Evolutionary conservation across 2,113 vertebrate species (phyloP), one percentile per base, ranked within the genome.

Genomic region (Desmodus rotundus): DNA sequence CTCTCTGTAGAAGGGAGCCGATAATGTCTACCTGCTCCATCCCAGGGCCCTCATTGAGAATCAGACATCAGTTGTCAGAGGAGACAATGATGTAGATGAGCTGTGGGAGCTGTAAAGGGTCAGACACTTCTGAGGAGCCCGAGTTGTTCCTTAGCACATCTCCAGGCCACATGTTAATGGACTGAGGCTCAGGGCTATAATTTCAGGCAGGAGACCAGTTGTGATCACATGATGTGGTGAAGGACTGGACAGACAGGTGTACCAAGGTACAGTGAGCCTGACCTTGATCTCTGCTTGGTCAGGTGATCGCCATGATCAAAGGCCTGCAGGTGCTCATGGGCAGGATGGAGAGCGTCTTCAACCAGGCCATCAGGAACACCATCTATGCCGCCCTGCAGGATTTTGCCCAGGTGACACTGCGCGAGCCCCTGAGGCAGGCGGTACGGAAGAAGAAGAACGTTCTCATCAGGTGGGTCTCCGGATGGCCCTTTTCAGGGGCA

Each of bases 361-460:
- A 99, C 98, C 99, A 99, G 97, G 99, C 99, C 97, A 99, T 99
- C 97, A 99, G 99, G 93, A 99, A 99, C 96, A 99, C 99, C n/a
- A 99, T 99, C 98, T 99, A 99, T 0, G 99, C 99, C 0, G 99
- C 99, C 7, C 98, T 99, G 98, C 99, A 99, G 98, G 99, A 99
- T 98, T 99, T 99, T 61, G 99, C 99, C 85, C 99, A 99, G 98
- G 99, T 99, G 97, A 99, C 99, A 0, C 98, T 99, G 70, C 97
- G 99, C 20, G 99, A 99, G 97, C 99, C 99, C 0, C 98, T 99
- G 73, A 98, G 99, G 22, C 99, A 99, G 98, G 99, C 99, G 0
- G 99, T 99, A 15, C 98, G 99, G 96, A 99, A 99, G 98, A 99
- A 99, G 98, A 99, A 99, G 98, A 99, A 99, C 0, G 99, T 99